phyloP scores from a whole-genome alignment of 2,797 vertebrate genomes.

The Rhabdomys pumilio region DNA sequence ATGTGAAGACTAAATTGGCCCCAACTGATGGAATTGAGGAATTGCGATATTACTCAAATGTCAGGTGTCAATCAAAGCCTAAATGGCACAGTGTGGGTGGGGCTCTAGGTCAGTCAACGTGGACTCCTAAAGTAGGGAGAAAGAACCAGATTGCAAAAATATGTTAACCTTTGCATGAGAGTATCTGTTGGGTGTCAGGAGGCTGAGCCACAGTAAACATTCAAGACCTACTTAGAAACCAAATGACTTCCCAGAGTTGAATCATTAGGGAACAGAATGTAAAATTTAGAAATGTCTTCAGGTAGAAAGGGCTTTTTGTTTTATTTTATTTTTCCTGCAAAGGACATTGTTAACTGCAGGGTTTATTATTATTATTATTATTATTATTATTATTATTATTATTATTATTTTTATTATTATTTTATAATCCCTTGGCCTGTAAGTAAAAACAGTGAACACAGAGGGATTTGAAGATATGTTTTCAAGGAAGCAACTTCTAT shows the following conservation, averaged over 20 bases:
- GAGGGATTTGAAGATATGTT: not conserved
- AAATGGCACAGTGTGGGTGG: constrained; percentile 63
- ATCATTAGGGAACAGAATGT: not conserved
- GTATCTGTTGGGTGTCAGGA: not conserved
- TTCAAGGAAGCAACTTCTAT: not conserved
- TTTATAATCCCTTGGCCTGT: not conserved
- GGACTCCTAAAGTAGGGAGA: not conserved
- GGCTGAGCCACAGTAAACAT: not conserved
- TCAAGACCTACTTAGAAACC: no score
- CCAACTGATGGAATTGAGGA: constrained; percentile 67
- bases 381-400: no score
- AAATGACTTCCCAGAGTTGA: not conserved
- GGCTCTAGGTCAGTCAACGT: not conserved
- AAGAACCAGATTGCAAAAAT: not conserved
- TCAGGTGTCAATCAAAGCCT: constrained; percentile 68
- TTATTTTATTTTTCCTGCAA: not conserved
- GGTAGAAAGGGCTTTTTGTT: not conserved
- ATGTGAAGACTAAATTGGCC: constrained; percentile 66
- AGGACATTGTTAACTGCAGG: not conserved
- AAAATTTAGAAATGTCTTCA: not conserved
- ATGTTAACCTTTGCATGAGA: not conserved
- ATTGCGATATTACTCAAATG: constrained; percentile 61
- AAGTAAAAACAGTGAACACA: not conserved
- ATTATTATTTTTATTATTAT: not conserved
- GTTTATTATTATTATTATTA: no score